A percentile compares a stretch with the other conserved stretches of the same genome.
phyloP scores from a whole-genome alignment of 2,888 invertebrate species.

The Eupithecia inturbata region DNA sequence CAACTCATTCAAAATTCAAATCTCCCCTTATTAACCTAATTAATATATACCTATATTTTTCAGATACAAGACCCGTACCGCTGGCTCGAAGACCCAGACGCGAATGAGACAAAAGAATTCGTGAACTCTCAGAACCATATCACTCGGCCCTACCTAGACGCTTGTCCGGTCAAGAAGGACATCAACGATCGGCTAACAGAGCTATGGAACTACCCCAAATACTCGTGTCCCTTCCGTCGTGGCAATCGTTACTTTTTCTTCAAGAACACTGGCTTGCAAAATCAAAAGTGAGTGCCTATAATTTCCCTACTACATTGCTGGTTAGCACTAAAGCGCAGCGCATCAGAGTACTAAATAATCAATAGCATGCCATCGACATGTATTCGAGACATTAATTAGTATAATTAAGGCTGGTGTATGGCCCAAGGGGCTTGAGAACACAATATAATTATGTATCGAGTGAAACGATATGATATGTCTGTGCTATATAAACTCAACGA shows the following conservation, averaged over 20 bases:
- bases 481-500: too few species aligned
- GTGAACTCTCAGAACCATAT: slow-evolving; percentile 96
- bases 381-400: too few species aligned
- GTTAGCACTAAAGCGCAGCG: too few species aligned
- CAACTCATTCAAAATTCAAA: not conserved
- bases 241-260: slow-evolving; percentile 95
- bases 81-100: slow-evolving; percentile 98
- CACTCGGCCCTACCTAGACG: slow-evolving; percentile 92
- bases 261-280: slow-evolving; percentile 97
- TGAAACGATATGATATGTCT: too few species aligned
- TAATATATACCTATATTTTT: not conserved
- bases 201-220: slow-evolving; percentile 98
- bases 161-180: slow-evolving; percentile 88
- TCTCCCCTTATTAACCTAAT: not conserved
- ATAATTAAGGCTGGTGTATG: too few species aligned
- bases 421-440: too few species aligned
- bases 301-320: too few species aligned
- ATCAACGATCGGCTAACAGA: slow-evolving; percentile 92
- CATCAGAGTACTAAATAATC: too few species aligned
- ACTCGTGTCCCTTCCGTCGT: slow-evolving; percentile 92
- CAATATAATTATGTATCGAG: too few species aligned
- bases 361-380: too few species aligned
- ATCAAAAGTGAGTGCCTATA: slow-evolving; percentile 94
- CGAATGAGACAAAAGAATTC: slow-evolving; percentile 94
- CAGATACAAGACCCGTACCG: slow-evolving; percentile 96